These are phyloP conservation scores for Nymphalis polychloros DNA, from an alignment of 2,888 invertebrate genomes.

Conservation along the genomic window DNA sequence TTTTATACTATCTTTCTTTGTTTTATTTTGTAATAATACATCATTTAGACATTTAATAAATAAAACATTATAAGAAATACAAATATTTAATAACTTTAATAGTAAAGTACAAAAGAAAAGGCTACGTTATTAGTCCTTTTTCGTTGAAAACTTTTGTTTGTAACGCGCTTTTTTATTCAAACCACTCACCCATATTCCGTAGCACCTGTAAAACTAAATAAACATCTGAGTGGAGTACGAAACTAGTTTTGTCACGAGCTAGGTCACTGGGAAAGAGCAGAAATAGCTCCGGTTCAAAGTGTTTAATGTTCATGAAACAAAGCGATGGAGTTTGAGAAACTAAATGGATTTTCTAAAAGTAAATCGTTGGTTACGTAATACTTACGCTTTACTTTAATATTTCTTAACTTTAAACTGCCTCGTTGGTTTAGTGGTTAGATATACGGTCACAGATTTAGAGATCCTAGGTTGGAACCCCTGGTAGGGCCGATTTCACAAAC, in stretches of 20 bases:
- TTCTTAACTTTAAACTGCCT: too few species aligned
- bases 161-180: conserved; percentile 4
- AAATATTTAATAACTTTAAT: neutral
- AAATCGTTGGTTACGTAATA: neutral
- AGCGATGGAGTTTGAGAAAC: neutral
- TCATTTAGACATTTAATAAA: too few species aligned
- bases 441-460: too few species aligned
- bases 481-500: too few species aligned
- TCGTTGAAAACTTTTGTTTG: conserved; percentile 1
- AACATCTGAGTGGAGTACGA: conserved; percentile 20
- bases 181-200: conserved; percentile 9
- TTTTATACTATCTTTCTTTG: too few species aligned
- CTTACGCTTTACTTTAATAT: neutral
- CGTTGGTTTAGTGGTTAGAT: too few species aligned
- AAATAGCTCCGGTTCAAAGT: conserved; percentile 6
- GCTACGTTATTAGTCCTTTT: conserved; percentile 5
- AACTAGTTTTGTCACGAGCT: conserved; percentile 20
- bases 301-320: conserved; percentile 6
- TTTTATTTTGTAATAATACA: too few species aligned
- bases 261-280: conserved; percentile 11
- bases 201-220: conserved; percentile 15
- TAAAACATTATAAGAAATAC: too few species aligned
- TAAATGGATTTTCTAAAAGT: neutral
- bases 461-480: too few species aligned
- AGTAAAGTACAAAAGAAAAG: neutral